Conservation (phyloP, 2,888 invertebrate genomes). For the Catocala nupta region DNA sequence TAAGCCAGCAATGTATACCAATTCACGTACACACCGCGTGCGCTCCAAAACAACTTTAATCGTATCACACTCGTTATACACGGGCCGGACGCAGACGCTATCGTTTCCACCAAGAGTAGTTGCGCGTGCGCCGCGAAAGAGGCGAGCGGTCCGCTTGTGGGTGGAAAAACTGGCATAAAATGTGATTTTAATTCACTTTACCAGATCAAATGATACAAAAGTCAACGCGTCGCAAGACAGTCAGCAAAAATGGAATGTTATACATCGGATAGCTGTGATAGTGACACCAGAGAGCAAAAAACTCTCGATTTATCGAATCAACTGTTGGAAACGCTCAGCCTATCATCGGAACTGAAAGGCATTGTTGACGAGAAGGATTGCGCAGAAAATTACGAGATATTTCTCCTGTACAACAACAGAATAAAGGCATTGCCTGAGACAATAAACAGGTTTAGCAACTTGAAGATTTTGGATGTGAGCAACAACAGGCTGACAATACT, state of each 20-base stretch:
- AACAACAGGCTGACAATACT: constrained; percentile 93
- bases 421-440: constrained; percentile 90
- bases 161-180: constrained; percentile 53
- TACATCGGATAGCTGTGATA: constrained; percentile 94
- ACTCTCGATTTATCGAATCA: constrained; percentile 89
- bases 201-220: constrained; percentile 46
- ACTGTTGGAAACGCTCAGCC: constrained; percentile 87
- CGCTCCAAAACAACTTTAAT: constrained; percentile 26
- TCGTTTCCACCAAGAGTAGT: constrained; percentile 60
- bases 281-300: constrained; percentile 90
- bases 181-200: constrained; percentile 59
- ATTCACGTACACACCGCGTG: constrained; percentile 3
- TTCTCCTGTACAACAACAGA: constrained; percentile 95
- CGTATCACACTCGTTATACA: constrained; percentile 27
- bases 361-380: constrained; percentile 88
- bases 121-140: constrained; percentile 79
- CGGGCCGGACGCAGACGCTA: constrained; percentile 32
- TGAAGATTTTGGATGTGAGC: constrained; percentile 95
- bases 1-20: constrained; percentile 33
- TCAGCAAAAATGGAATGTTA: constrained; percentile 90
- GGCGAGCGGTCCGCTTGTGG: constrained; percentile 49
- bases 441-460: constrained; percentile 89
- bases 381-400: constrained; percentile 89
- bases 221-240: constrained; percentile 39
- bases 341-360: constrained; percentile 87